Evolutionary conservation across 2,113 vertebrate genomes (phyloP).

Genomic region (Cnemophilus loriae): DNA sequence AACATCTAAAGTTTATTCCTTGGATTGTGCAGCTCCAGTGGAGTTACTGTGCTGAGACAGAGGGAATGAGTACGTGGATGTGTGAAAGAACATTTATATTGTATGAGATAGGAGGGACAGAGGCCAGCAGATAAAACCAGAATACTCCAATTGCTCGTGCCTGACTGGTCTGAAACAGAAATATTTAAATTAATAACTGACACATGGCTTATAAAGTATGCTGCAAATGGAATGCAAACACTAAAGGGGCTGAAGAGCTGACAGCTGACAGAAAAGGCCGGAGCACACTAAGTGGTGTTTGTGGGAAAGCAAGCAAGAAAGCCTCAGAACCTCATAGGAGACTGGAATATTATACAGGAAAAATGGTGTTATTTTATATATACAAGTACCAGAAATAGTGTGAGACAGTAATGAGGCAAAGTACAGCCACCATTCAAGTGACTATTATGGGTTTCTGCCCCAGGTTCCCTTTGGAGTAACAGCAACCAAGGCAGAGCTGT

Average conservation of each 20-base stretch:
- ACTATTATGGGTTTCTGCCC: not conserved
- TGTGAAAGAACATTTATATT: not conserved
- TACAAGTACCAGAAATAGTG: not conserved
- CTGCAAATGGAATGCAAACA: not conserved
- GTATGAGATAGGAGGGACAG: not conserved
- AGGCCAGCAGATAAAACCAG: not conserved
- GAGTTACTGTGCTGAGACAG: not conserved
- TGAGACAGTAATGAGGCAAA: not conserved
- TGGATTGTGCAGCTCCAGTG: not conserved
- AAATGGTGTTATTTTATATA: not conserved
- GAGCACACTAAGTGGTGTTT: not conserved
- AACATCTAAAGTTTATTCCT: not conserved
- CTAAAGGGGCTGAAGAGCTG: not conserved
- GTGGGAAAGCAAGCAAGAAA: not conserved
- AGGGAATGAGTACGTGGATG: accelerated
- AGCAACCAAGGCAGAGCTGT: not conserved
- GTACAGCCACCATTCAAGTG: not conserved
- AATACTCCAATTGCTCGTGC: not conserved
- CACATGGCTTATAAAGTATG: not conserved
- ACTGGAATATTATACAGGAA: not conserved
- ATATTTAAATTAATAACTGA: not conserved
- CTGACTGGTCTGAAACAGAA: not conserved
- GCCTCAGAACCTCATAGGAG: not conserved
- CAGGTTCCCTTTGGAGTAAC: not conserved
- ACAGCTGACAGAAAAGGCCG: not conserved